phyloP scores from a whole-genome alignment of 2,888 invertebrate species.

The Cyrtodaria siliqua region DNA sequence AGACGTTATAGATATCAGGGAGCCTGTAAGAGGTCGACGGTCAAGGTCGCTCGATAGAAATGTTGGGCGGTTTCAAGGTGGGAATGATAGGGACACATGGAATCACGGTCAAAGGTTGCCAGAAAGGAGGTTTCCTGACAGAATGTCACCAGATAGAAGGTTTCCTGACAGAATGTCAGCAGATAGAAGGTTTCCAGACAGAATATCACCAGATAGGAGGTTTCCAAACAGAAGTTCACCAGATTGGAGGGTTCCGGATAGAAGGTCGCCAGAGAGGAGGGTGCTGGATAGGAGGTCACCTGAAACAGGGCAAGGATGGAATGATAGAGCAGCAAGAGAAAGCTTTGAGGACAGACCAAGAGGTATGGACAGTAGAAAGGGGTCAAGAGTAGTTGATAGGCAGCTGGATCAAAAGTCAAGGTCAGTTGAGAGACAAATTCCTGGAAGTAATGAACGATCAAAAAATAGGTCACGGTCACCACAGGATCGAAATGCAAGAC shows the following conservation, averaged over 20 bases:
- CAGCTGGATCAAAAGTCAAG: neutral
- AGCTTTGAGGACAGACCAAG: slow-evolving; percentile 12
- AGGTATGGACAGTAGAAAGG: slow-evolving; percentile 11
- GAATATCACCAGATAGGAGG: neutral
- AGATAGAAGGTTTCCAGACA: neutral
- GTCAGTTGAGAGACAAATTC: slow-evolving; percentile 1
- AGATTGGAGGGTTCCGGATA: neutral
- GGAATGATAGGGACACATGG: slow-evolving; percentile 7
- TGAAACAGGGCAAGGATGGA: slow-evolving; percentile 7
- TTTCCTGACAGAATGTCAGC: slow-evolving; percentile 1
- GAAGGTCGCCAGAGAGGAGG: neutral
- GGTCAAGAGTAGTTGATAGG: slow-evolving; percentile 21
- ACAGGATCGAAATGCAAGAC: neutral
- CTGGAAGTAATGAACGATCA: too few species aligned
- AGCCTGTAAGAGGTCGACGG: neutral
- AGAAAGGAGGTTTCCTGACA: neutral
- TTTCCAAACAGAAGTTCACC: neutral
- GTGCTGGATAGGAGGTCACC: neutral
- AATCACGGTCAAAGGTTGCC: neutral
- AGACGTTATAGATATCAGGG: slow-evolving; percentile 10
- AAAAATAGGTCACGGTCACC: slow-evolving; percentile 18
- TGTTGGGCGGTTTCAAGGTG: neutral
- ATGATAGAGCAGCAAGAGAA: slow-evolving; percentile 12
- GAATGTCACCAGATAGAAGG: neutral
- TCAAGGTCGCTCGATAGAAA: slow-evolving; percentile 11